A percentile compares a stretch with the other conserved stretches of the same genome.
phyloP scores from a whole-genome alignment of 2,797 vertebrate genomes.

The Myoxocephalus aenaeus region DNA sequence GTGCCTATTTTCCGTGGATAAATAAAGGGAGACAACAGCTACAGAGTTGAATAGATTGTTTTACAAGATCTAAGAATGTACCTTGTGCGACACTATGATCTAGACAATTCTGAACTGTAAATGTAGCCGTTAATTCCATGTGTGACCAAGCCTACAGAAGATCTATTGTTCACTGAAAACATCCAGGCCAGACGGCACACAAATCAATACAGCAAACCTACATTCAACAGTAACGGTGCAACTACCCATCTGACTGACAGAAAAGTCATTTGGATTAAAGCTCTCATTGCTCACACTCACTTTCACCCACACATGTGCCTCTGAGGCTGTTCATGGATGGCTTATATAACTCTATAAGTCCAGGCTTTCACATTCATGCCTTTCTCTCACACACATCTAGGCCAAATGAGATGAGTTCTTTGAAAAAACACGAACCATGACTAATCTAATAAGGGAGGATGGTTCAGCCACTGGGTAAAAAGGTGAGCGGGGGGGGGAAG shows the following conservation, averaged over 20 bases:
- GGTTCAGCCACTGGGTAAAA: conserved; percentile 41
- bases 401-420: conserved; percentile 57
- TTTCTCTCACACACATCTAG: conserved; percentile 49
- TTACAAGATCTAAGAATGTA: background rate
- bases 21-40: conserved; percentile 13
- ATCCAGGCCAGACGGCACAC: conserved; percentile 48
- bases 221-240: conserved; percentile 32
- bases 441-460: conserved; percentile 61
- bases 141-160: conserved; percentile 36
- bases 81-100: background rate
- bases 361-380: conserved; percentile 51
- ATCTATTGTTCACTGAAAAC: conserved; percentile 45
- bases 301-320: conserved; percentile 23
- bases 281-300: conserved; percentile 27
- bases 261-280: conserved; percentile 48
- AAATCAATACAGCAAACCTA: conserved; percentile 66
- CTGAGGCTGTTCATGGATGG: conserved; percentile 43
- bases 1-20: conserved; percentile 11
- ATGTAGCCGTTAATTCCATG: background rate
- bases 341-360: conserved; percentile 72
- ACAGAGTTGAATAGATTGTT: conserved; percentile 3
- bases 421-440: conserved; percentile 52
- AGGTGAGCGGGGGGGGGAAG: conserved; percentile 16
- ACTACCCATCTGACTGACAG: conserved; percentile 25
- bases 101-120: conserved; percentile 13